Conservation (phyloP, 2,797 vertebrate genomes). For the Galago senegalensis region DNA sequence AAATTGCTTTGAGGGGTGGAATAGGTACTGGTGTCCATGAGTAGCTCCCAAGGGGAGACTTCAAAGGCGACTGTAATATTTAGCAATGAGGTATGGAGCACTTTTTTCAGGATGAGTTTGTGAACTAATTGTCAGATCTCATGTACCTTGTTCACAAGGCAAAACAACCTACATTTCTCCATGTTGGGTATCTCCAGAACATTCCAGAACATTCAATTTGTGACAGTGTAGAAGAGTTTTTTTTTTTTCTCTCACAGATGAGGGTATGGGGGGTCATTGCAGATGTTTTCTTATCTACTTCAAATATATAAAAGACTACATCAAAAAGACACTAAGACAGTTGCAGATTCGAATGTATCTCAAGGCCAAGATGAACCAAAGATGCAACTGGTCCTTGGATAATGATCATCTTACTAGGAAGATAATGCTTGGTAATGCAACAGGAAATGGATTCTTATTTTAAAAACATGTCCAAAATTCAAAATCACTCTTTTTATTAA, state of each 20-base stretch:
- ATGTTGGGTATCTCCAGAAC: not conserved
- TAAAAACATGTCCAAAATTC: not conserved
- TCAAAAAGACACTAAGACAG: not conserved
- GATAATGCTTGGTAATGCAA: not conserved
- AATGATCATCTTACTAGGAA: not conserved
- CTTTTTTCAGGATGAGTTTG: too few relatives aligned
- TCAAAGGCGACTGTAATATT: too few relatives aligned
- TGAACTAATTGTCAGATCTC: too few relatives aligned
- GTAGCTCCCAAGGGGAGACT: too few relatives aligned
- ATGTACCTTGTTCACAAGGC: not conserved
- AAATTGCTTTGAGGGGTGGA: too few relatives aligned
- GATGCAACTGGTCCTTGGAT: not conserved
- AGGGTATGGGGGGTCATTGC: not conserved
- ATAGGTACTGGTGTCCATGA: too few relatives aligned
- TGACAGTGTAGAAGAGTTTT: not conserved
- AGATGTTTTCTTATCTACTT: not conserved
- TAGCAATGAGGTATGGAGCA: too few relatives aligned
- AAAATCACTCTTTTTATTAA: constrained; percentile 13
- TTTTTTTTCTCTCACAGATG: not conserved
- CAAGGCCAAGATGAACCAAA: not conserved
- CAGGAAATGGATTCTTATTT: not conserved
- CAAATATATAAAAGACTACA: not conserved
- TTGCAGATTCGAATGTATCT: not conserved
- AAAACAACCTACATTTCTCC: not conserved
- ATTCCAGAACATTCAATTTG: not conserved